A percentile compares a stretch with the other conserved stretches of the same genome.
phyloP scores from a whole-genome alignment of 1,140 invertebrate species.

The Brevipalpus yothersi region DNA sequence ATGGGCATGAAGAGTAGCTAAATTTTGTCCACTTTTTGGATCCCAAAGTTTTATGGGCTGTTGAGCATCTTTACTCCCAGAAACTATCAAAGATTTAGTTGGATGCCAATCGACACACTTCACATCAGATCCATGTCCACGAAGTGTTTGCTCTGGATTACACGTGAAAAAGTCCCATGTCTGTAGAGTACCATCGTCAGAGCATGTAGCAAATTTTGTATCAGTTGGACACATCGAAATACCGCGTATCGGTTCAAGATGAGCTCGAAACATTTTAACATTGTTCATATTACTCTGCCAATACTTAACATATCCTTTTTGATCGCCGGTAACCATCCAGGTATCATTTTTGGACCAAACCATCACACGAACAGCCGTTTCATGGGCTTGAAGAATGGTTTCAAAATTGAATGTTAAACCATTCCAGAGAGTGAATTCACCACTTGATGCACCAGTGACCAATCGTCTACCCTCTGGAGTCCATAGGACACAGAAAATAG shows the following conservation, averaged over 20 bases:
- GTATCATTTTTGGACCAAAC: conserved; percentile 97
- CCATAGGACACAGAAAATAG: conserved; percentile 91
- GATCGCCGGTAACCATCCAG: conserved; percentile 99
- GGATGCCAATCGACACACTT: conserved; percentile 99
- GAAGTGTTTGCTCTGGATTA: conserved; percentile 4
- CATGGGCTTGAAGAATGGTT: conserved; percentile 98
- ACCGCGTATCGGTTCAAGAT: conserved; percentile 95
- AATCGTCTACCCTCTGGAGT: conserved; percentile 90
- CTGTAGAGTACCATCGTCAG: conserved; percentile 90
- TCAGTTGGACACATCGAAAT: conserved; percentile 98
- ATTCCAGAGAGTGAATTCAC: conserved; percentile 99
- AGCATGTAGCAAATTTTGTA: conserved; percentile 93
- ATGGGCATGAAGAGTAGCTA: conserved; percentile 62
- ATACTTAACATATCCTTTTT: conserved; percentile 95
- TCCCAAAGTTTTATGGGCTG: conserved; percentile 99
- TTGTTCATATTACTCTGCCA: conserved; percentile 99
- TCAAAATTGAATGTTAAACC: conserved; percentile 99
- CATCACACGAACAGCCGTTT: conserved; percentile 90
- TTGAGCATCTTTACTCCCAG: conserved; percentile 97
- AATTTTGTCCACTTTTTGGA: conserved; percentile 62
- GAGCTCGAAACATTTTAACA: conserved; percentile 99
- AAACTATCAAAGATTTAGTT: conserved; percentile 80
- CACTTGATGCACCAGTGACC: conserved; percentile 92
- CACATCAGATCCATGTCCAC: conserved; percentile 95
- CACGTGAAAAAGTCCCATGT: conserved; percentile 72